These are phyloP conservation scores for Calephelis virginiensis DNA, from an alignment of 1,140 invertebrate genomes.

Conservation along the genomic window DNA sequence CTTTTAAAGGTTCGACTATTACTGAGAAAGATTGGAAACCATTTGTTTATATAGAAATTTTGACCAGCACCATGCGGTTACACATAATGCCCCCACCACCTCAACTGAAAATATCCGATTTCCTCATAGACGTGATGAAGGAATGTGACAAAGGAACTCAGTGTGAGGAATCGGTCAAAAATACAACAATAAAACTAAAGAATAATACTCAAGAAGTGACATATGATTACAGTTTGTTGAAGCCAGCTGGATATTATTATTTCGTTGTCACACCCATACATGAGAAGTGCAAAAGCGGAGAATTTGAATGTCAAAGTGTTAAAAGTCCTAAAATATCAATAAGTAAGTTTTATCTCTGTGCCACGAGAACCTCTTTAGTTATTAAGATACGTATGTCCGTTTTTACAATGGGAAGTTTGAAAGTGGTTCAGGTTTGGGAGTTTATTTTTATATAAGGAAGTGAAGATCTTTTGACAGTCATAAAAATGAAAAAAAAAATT, in stretches of 20 bases:
- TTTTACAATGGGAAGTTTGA: too few species aligned
- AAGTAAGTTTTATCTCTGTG: conserved; percentile 33
- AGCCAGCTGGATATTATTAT: conserved; percentile 47
- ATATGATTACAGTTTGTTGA: conserved; percentile 51
- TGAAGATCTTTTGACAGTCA: too few species aligned
- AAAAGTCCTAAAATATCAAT: conserved; percentile 58
- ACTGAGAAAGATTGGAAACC: conserved; percentile 59
- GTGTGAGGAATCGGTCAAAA: conserved; percentile 40
- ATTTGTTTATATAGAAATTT: conserved; percentile 64
- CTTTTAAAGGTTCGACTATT: conserved; percentile 46
- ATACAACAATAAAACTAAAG: conserved; percentile 33
- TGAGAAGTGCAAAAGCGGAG: conserved; percentile 34
- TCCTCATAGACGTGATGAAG: conserved; percentile 52
- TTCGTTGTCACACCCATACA: conserved; percentile 57
- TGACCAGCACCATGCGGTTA: conserved; percentile 45
- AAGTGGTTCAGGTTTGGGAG: too few species aligned
- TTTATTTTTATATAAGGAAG: too few species aligned
- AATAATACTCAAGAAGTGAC: conserved; percentile 49
- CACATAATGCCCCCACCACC: conserved; percentile 59
- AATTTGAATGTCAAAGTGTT: conserved; percentile 41
- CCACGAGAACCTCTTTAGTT: too few species aligned
- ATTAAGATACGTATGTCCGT: too few species aligned
- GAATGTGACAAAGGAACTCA: conserved; percentile 38
- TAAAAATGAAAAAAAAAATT: too few species aligned
- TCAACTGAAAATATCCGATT: conserved; percentile 47